Base-by-base conservation (phyloP, 2,113 vertebrate genomes). In the Gadus chalcogrammus region DNA sequence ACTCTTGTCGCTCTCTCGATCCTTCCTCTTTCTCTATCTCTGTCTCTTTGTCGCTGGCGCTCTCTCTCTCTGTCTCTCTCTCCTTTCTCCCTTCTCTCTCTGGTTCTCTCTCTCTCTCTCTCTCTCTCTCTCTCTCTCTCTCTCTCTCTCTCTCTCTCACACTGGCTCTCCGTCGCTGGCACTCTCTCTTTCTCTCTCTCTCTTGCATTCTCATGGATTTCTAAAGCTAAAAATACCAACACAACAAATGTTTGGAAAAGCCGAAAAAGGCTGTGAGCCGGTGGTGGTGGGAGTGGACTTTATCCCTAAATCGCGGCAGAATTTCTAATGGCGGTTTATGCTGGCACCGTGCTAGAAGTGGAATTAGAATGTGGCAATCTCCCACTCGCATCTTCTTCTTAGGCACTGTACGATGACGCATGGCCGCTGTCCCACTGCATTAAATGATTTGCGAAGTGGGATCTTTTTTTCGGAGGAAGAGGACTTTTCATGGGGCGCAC, bases 151-250 rank as follows among this genome's bases (percentile, higher is more conserved):
- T 62, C 52, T 52, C 68, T n/a, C 24, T 4, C 76, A 58, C 52
- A 35, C 68, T 73, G n/a, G 58, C 38, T 42, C 38, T 42, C 38
- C 3, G 5, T 42, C 38, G 1, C 38, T 42, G 5, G 5, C 38
- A 7, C 38, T 61, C 42, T 42, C 68, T 59, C 42, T 68, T 7
- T n/a, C n/a, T 67, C 35, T 66, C 56, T 69, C 70, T 61, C 0
- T 80, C 78, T 64, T 67, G 76, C 75, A 75, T 77, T 85, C 56
- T 79, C 62, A 68, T 82, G 73, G 35, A 69, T 76, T 84, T 79
- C 69, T 72, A 71, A 82, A 88, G 73, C 85, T 84, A 86, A 85
- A 90, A 91, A 90, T 90, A 87, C 84, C 88, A 83, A 79, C 59
- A 67, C 53, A 63, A 75, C 71, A 80, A 85, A 84, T 70, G 72